Conservation (phyloP, 1,140 invertebrate genomes). For the Drosophila prosaltans region DNA sequence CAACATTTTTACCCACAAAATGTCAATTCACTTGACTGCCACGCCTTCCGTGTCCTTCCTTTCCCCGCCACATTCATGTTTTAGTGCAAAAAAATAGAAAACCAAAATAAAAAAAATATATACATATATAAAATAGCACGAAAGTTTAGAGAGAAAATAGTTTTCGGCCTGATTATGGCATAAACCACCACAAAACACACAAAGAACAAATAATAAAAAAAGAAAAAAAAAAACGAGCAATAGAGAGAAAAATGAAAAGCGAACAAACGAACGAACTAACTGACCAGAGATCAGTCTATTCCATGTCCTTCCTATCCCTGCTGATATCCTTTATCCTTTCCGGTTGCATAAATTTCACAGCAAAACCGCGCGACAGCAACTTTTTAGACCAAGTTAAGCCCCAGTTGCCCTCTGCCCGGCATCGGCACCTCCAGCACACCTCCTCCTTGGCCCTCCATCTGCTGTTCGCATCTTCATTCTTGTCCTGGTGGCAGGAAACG, state of each 20-base stretch:
- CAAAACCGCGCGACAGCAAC: slow-evolving; percentile 35
- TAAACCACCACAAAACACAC: slow-evolving; percentile 13
- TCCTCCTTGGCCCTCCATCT: neutral
- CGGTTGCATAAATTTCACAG: slow-evolving; percentile 64
- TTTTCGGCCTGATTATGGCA: slow-evolving; percentile 42
- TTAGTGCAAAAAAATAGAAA: slow-evolving; percentile 11
- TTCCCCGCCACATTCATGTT: slow-evolving; percentile 23
- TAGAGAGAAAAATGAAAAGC: neutral
- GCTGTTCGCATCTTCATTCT: slow-evolving; percentile 35
- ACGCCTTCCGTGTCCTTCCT: slow-evolving; percentile 21
- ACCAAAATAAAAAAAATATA: too few relatives aligned
- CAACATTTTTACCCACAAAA: slow-evolving; percentile 36
- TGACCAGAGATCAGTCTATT: slow-evolving; percentile 59
- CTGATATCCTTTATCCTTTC: slow-evolving; percentile 73
- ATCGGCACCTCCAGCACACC: neutral
- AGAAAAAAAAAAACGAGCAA: neutral
- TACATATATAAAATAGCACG: neutral
- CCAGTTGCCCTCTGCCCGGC: neutral
- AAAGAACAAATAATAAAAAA: slow-evolving; percentile 11
- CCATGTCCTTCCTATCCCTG: slow-evolving; percentile 23
- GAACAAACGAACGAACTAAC: slow-evolving; percentile 29
- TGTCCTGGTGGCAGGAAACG: slow-evolving; percentile 63
- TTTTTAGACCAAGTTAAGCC: slow-evolving; percentile 55
- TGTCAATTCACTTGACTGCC: slow-evolving; percentile 47
- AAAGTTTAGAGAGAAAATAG: slow-evolving; percentile 28